Evolutionary conservation across 2,113 vertebrate genomes (phyloP).

Genomic region (Aplodontia rufa): DNA sequence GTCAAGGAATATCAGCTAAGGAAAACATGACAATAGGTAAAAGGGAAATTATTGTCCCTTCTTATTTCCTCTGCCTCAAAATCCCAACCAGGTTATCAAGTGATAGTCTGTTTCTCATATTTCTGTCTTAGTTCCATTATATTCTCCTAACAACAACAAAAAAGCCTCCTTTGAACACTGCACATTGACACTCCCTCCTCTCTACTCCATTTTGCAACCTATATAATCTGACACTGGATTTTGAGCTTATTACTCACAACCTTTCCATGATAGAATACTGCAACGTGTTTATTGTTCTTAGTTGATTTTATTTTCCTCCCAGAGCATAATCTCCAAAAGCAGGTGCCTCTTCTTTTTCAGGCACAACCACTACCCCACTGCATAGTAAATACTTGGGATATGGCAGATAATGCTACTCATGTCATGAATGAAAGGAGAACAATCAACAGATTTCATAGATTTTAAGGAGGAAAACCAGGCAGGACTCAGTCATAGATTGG

Average conservation of each 20-base stretch:
- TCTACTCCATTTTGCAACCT: not conserved
- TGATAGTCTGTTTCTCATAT: not conserved
- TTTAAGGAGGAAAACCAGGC: not conserved
- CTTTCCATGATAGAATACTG: not conserved
- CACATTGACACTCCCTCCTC: fast-evolving
- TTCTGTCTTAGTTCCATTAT: not conserved
- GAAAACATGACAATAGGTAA: not conserved
- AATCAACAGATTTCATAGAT: too few species aligned
- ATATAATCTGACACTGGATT: not conserved
- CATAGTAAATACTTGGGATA: too few species aligned
- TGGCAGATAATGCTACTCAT: too few species aligned
- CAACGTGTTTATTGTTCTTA: fast-evolving
- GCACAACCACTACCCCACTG: fast-evolving
- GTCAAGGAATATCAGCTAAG: not conserved
- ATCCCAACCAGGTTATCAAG: not conserved
- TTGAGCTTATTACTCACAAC: not conserved
- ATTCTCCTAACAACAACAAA: not conserved
- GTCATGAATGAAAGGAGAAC: not conserved
- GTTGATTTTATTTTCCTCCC: not conserved
- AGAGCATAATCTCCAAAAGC: not conserved
- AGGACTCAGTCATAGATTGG: fast-evolving
- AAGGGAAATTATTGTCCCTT: not conserved
- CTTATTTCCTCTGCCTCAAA: not conserved
- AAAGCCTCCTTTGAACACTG: fast-evolving
- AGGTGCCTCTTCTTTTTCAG: not conserved